Evolutionary conservation across 2,113 vertebrate genomes (phyloP).

Genomic region (Alethe castanea): DNA sequence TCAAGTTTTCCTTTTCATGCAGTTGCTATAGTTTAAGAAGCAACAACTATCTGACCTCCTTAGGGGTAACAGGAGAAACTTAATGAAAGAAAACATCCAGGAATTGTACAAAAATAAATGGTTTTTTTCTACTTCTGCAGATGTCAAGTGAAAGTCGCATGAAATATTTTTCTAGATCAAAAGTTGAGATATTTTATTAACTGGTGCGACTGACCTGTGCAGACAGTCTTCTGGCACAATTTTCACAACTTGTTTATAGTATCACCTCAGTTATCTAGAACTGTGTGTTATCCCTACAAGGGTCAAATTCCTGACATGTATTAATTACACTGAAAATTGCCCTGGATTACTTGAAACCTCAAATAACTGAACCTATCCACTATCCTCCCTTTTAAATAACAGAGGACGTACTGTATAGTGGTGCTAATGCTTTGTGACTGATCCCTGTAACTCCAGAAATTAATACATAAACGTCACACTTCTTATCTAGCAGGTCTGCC

Average conservation of each 20-base stretch:
- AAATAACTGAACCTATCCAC: constrained; percentile 24
- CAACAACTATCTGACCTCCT: constrained; percentile 9
- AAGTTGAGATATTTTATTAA: constrained; percentile 32
- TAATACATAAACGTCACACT: not conserved
- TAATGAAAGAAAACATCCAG: constrained; percentile 25
- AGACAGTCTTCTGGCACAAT: constrained; percentile 11
- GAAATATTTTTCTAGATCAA: constrained; percentile 5
- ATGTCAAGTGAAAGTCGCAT: not conserved
- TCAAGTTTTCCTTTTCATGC: not conserved
- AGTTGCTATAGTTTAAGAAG: constrained; percentile 7
- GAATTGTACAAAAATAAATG: not conserved
- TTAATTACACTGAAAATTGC: constrained; percentile 60
- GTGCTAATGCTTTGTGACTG: not conserved
- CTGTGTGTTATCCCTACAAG: constrained; percentile 16
- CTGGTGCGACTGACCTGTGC: not conserved
- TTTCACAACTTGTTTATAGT: constrained; percentile 5
- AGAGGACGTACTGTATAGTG: not conserved
- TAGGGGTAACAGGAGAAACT: not conserved
- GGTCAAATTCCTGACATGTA: constrained; percentile 49
- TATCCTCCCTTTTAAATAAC: constrained; percentile 14
- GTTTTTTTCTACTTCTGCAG: not conserved
- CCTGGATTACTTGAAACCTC: constrained; percentile 46
- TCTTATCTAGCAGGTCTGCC: not conserved
- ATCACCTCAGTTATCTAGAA: constrained; percentile 33
- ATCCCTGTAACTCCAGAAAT: constrained; percentile 39